Percentiles rank a stretch among this genome's conserved stretches.
Evolutionary conservation across 1,140 invertebrate species (phyloP).

Genomic region (Lutraria rhynchaena): DNA sequence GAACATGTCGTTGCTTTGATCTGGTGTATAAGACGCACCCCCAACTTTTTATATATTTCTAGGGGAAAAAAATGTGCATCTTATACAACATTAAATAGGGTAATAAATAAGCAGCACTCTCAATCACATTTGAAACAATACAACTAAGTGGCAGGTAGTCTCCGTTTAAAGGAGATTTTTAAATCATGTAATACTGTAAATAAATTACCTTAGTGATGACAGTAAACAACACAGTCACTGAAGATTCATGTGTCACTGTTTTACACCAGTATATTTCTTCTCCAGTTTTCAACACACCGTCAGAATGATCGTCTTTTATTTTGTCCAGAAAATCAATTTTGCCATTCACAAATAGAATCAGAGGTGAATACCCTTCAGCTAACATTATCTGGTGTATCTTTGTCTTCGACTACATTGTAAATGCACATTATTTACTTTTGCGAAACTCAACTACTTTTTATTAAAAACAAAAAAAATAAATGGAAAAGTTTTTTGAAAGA

Average conservation of each 20-base stretch:
- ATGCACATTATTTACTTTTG: not conserved
- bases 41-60: too few relatives aligned
- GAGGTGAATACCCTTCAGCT: not conserved
- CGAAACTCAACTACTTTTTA: not conserved
- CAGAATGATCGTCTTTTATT: slow-evolving; percentile 20
- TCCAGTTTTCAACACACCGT: not conserved
- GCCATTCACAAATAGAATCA: slow-evolving; percentile 33
- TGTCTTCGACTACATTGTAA: not conserved
- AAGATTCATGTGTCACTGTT: not conserved
- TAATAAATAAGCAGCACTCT: too few relatives aligned
- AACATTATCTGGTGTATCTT: slow-evolving; percentile 26
- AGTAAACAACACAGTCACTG: slow-evolving; percentile 22
- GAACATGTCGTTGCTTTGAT: too few relatives aligned
- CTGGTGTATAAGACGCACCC: too few relatives aligned
- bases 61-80: too few relatives aligned
- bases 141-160: too few relatives aligned
- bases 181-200: too few relatives aligned
- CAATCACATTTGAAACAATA: too few relatives aligned
- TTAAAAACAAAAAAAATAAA: not conserved
- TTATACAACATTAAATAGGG: too few relatives aligned
- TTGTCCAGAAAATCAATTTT: slow-evolving; percentile 6
- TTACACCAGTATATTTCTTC: slow-evolving; percentile 24
- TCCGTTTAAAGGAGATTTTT: too few relatives aligned
- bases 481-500: too few relatives aligned
- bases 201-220: slow-evolving; percentile 11